These are phyloP conservation scores for Brachymystax lenok DNA, from an alignment of 2,797 vertebrate species.

Conservation along the genomic window DNA sequence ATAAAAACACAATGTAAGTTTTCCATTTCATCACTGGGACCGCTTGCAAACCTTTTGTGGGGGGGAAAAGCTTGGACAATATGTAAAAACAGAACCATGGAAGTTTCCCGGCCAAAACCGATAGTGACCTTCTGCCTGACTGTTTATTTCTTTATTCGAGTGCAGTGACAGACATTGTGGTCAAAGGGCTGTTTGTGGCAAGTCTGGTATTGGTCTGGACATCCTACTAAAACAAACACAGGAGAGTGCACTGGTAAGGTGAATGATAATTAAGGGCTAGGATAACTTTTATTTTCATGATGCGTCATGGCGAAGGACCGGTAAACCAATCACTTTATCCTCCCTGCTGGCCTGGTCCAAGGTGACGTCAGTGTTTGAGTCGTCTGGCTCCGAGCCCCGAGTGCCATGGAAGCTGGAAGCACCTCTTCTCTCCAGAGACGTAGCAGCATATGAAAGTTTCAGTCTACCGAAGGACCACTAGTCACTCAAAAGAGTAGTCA, in stretches of 20 bases:
- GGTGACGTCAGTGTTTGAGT: slow-evolving; percentile 80
- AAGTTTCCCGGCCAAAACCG: slow-evolving; percentile 62
- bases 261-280: slow-evolving; percentile 79
- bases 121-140: slow-evolving; percentile 74
- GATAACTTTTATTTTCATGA: slow-evolving; percentile 76
- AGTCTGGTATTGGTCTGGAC: slow-evolving; percentile 75
- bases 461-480: slow-evolving; percentile 33
- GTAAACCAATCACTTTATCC: slow-evolving; percentile 79
- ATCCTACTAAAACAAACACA: slow-evolving; percentile 77
- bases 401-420: slow-evolving; percentile 71
- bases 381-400: slow-evolving; percentile 73
- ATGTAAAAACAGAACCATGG: slow-evolving; percentile 32
- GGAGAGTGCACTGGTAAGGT: slow-evolving; percentile 77
- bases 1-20: slow-evolving; percentile 47
- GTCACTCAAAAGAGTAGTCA: background rate
- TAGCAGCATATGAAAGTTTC: slow-evolving; percentile 45
- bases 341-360: slow-evolving; percentile 16
- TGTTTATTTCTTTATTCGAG: slow-evolving; percentile 79
- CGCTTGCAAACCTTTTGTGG: slow-evolving; percentile 37
- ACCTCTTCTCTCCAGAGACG: slow-evolving; percentile 60
- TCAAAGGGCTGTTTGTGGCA: slow-evolving; percentile 68
- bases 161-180: slow-evolving; percentile 75
- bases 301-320: slow-evolving; percentile 76
- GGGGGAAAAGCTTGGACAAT: slow-evolving; percentile 49
- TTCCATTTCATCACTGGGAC: slow-evolving; percentile 56